Conservation (phyloP, 2,888 invertebrate species). For the Teleiodes luculella region DNA sequence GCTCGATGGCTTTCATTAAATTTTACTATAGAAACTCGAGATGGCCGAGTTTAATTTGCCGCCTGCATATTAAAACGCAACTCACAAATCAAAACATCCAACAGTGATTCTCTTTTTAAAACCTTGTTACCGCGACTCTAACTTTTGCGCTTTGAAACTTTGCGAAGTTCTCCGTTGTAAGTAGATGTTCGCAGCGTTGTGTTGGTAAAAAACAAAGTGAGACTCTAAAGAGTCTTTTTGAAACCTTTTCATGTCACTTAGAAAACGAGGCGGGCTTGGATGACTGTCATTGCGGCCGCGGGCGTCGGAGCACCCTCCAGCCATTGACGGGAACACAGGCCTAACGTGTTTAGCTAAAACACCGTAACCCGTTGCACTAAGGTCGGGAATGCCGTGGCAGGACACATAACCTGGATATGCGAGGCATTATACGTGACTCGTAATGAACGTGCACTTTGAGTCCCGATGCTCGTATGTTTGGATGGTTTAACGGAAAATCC, state of each 20-base stretch:
- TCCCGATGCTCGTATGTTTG: neutral
- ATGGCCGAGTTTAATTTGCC: slow-evolving; percentile 17
- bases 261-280: slow-evolving; percentile 44
- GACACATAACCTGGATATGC: neutral
- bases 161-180: slow-evolving; percentile 2
- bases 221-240: slow-evolving; percentile 27
- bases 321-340: slow-evolving; percentile 30
- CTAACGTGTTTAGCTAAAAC: neutral
- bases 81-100: slow-evolving; percentile 4
- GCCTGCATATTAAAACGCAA: slow-evolving; percentile 4
- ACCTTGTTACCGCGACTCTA: slow-evolving; percentile 5
- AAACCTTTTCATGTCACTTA: slow-evolving; percentile 44
- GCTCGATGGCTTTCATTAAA: slow-evolving; percentile 64
- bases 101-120: slow-evolving; percentile 5
- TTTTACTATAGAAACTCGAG: slow-evolving; percentile 49
- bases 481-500: slow-evolving; percentile 2
- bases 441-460: slow-evolving; percentile 9
- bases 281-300: slow-evolving; percentile 43
- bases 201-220: slow-evolving; percentile 8
- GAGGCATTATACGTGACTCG: slow-evolving; percentile 1
- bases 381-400: neutral
- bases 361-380: neutral
- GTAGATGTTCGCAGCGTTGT: slow-evolving; percentile 14
- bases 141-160: slow-evolving; percentile 9
- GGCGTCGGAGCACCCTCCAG: slow-evolving; percentile 40